These are phyloP conservation scores for Protonibea diacanthus DNA, from an alignment of 2,797 vertebrate genomes.

Conservation along the genomic window DNA sequence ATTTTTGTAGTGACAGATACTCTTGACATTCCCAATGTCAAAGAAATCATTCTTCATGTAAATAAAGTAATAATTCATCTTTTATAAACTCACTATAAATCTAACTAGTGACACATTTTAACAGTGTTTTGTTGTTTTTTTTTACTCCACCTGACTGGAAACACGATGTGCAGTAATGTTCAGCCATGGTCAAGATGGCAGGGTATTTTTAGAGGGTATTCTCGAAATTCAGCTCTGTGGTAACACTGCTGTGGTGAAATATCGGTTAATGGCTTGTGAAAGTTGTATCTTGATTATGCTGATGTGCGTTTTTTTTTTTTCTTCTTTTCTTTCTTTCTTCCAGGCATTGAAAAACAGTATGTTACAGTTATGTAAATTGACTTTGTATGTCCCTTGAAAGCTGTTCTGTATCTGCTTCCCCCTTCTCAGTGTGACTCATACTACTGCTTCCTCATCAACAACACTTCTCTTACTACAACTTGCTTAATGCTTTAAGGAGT, in stretches of 20 bases:
- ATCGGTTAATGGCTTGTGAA: conserved; percentile 80
- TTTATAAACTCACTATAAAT: conserved; percentile 3
- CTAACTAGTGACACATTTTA: neutral
- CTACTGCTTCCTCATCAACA: conserved; percentile 73
- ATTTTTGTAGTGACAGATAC: neutral
- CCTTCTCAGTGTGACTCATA: conserved; percentile 72
- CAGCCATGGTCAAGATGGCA: neutral
- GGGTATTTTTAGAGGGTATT: conserved; percentile 69
- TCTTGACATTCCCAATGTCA: neutral
- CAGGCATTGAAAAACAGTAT: conserved; percentile 45
- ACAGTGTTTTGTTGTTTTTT: conserved; percentile 20
- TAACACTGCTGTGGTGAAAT: conserved; percentile 77
- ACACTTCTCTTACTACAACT: conserved; percentile 51
- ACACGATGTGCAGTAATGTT: conserved; percentile 41
- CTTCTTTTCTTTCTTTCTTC: conserved; percentile 25
- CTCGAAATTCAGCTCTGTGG: conserved; percentile 72
- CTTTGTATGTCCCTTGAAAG: conserved; percentile 68
- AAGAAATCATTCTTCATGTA: conserved; percentile 1
- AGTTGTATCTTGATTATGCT: conserved; percentile 75
- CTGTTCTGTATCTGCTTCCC: conserved; percentile 69
- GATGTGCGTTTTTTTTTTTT: conserved; percentile 59
- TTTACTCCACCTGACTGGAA: conserved; percentile 15
- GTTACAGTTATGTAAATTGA: conserved; percentile 76
- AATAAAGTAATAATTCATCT: conserved; percentile 8
- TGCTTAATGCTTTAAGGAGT: conserved; percentile 9